Conservation (phyloP, 2,797 vertebrate species). For the Spheniscus humboldti region DNA sequence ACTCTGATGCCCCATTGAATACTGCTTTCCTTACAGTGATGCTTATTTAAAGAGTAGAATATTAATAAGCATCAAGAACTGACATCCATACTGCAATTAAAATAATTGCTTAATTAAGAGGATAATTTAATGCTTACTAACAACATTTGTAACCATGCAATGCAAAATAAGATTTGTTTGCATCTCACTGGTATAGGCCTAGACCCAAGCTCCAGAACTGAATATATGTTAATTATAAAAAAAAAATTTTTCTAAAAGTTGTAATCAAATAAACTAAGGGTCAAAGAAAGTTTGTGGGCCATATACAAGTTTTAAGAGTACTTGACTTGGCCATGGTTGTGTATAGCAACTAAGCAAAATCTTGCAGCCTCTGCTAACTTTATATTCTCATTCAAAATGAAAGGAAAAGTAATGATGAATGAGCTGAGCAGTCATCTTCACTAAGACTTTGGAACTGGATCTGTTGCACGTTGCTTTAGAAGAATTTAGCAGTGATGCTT, state of each 20-base stretch:
- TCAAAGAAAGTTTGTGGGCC: not conserved
- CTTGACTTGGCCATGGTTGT: not conserved
- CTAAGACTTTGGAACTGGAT: not conserved
- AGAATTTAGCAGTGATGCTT: not conserved
- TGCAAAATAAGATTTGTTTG: not conserved
- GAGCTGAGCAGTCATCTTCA: not conserved
- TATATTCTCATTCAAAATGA: not conserved
- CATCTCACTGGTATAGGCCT: not conserved
- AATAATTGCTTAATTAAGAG: constrained; percentile 4
- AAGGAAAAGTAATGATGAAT: not conserved
- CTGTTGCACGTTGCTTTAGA: not conserved
- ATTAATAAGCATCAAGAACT: not conserved
- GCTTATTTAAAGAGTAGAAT: not conserved
- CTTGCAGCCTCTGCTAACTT: not conserved
- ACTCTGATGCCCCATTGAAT: not conserved
- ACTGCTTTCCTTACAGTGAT: not conserved
- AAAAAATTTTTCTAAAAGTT: not conserved
- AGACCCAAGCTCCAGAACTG: not conserved
- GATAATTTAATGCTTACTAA: not conserved
- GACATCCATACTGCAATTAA: not conserved
- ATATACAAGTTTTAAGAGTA: not conserved
- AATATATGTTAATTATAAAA: not conserved
- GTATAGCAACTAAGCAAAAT: not conserved
- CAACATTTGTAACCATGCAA: not conserved
- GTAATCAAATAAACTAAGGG: not conserved